Evolutionary conservation across 2,888 invertebrate species (phyloP), one percentile per base, ranked within the genome.

Genomic region (Saturnia japonica): DNA sequence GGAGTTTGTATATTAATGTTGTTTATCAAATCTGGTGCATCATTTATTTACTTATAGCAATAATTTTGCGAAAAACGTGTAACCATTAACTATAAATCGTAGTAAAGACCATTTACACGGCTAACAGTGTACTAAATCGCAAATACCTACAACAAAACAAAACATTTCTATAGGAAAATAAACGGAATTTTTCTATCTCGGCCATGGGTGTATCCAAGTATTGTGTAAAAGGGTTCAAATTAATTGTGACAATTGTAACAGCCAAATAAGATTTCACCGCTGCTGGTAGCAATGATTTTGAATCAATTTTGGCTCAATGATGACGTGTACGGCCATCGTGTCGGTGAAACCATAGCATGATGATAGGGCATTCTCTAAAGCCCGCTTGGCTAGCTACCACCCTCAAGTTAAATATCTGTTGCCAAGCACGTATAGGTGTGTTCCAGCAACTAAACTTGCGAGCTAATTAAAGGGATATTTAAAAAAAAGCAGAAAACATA

Each of bases 71-170:
- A n/a, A n/a, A 3, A 64, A 40, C 40, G 64, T 40, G 40, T n/a
- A 7, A 40, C 40, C 22, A 64, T n/a, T 64, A 64, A 40, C 40
- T 40, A 64, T 64, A 40, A 64, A 64, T 64, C 64, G 40, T 11
- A 1, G 16, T 64, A 64, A 64, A 64, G 19, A 40, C n/a, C 64
- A 40, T 0, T 40, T 40, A 40, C 40, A 64, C 19, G n/a, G 40
- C 64, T 40, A 40, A 64, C 64, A 40, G n/a, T 57, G 25, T 64
- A 40, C 19, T 9, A 19, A 64, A 64, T 64, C 64, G 64, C 64
- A 19, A 64, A 40, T 64, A 64, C n/a, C n/a, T n/a, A n/a, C 40
- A n/a, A 40, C 40, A 64, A 62, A 62, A 62, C 62, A 62, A 64
- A 64, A 40, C 64, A 64, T 64, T 40, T 40, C 64, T 64, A 40